Percentiles rank a stretch among this genome's conserved stretches.
phyloP scores from a whole-genome alignment of 1,140 invertebrate genomes.

The Vanessa atalanta region DNA sequence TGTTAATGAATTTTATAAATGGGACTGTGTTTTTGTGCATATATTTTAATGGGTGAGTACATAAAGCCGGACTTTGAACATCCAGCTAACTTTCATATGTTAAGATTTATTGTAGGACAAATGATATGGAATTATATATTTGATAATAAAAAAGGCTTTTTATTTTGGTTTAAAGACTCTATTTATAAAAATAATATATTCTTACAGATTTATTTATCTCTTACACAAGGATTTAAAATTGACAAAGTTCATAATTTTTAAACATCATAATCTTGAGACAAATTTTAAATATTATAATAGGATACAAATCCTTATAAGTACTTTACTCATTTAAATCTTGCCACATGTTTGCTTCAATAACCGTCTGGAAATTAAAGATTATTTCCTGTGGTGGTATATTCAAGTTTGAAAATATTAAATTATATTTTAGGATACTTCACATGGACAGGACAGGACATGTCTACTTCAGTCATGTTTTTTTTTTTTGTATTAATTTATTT shows the following conservation, averaged over 20 bases:
- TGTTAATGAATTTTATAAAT: conserved; percentile 22
- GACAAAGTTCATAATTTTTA: background rate
- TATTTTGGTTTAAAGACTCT: conserved; percentile 6
- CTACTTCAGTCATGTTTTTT: background rate
- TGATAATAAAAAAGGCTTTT: conserved; percentile 42
- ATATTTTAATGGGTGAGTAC: conserved; percentile 25
- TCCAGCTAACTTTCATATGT: conserved; percentile 32
- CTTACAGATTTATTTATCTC: conserved; percentile 16
- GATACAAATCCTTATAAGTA: too few species aligned
- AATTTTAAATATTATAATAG: background rate
- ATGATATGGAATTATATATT: conserved; percentile 50
- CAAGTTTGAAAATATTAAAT: too few species aligned
- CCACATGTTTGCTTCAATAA: too few species aligned
- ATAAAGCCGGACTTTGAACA: conserved; percentile 51
- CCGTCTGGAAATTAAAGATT: too few species aligned
- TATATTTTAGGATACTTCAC: background rate
- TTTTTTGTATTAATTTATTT: too few species aligned
- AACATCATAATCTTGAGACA: background rate
- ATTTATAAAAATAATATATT: conserved; percentile 21
- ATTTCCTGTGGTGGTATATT: background rate
- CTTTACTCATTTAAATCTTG: too few species aligned
- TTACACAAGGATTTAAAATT: conserved; percentile 18
- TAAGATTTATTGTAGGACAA: conserved; percentile 42
- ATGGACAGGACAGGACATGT: too few species aligned
- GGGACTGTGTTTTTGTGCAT: conserved; percentile 23